phyloP scores from a whole-genome alignment of 2,888 invertebrate species.

The Idaea aversata region DNA sequence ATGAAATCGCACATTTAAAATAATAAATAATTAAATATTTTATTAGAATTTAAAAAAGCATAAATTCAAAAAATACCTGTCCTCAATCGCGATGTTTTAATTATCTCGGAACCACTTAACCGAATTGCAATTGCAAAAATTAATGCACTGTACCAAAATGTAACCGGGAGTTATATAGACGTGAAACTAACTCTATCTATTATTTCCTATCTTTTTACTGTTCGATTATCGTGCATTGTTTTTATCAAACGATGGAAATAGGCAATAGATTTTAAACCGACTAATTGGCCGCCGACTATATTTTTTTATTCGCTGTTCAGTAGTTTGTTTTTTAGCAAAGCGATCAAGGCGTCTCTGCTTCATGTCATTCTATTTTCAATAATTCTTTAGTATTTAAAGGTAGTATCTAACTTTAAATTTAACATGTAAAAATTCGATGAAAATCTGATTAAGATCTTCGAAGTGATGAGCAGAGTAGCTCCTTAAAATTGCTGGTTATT shows the following conservation, averaged over 20 bases:
- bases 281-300: not conserved
- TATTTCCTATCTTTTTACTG: conserved; percentile 2
- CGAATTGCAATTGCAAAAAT: not conserved
- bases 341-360: too few relatives aligned
- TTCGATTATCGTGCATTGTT: conserved; percentile 22
- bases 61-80: not conserved
- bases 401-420: too few relatives aligned
- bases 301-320: not conserved
- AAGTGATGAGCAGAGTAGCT: too few relatives aligned
- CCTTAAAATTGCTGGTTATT: too few relatives aligned
- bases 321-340: too few relatives aligned
- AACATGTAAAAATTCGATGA: too few relatives aligned
- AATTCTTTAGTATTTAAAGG: too few relatives aligned
- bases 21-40: not conserved
- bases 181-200: conserved; percentile 12
- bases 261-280: not conserved
- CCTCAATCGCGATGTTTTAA: not conserved
- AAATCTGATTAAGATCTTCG: too few relatives aligned
- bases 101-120: not conserved
- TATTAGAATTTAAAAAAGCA: not conserved
- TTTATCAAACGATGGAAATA: not conserved
- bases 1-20: not conserved
- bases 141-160: not conserved
- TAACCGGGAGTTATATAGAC: conserved; percentile 10
- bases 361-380: too few relatives aligned